Conservation (phyloP, 92 coral and sea anemone species). For the Bergia puertoricense region DNA sequence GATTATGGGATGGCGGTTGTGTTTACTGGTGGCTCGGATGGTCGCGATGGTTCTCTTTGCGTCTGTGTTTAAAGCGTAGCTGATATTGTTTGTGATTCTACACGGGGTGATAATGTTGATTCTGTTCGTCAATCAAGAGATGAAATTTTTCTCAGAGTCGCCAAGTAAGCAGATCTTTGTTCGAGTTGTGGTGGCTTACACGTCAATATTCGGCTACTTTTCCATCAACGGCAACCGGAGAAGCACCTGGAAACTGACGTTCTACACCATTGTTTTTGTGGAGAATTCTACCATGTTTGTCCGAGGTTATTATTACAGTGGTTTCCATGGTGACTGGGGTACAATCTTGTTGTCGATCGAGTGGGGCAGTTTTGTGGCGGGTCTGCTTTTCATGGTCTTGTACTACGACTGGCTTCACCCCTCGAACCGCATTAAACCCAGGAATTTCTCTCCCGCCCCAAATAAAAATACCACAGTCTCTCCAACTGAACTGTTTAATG, state of each 20-base stretch:
- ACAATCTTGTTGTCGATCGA: background rate
- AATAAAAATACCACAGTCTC: background rate
- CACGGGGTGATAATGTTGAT: no score
- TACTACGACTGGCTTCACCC: conserved; percentile 37
- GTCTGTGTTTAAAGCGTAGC: no score
- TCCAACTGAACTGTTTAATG: background rate
- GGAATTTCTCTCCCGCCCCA: no score
- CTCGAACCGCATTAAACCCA: background rate
- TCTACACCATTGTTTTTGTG: no score
- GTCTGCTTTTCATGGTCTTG: no score
- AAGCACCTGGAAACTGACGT: conserved; percentile 34
- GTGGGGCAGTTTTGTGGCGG: no score
- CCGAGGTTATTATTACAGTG: conserved; percentile 29
- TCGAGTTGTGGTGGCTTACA: background rate
- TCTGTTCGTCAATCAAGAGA: background rate
- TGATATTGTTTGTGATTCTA: no score
- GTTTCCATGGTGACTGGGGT: background rate
- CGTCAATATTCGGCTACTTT: conserved; percentile 45
- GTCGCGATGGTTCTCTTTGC: no score
- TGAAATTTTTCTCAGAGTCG: conserved; percentile 4
- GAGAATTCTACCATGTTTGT: background rate
- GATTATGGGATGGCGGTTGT: background rate
- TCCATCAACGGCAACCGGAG: conserved; percentile 44
- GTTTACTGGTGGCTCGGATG: background rate
- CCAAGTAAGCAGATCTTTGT: background rate